phyloP scores from a whole-genome alignment of 2,888 invertebrate genomes.

The Caenorhabditis japonica region DNA sequence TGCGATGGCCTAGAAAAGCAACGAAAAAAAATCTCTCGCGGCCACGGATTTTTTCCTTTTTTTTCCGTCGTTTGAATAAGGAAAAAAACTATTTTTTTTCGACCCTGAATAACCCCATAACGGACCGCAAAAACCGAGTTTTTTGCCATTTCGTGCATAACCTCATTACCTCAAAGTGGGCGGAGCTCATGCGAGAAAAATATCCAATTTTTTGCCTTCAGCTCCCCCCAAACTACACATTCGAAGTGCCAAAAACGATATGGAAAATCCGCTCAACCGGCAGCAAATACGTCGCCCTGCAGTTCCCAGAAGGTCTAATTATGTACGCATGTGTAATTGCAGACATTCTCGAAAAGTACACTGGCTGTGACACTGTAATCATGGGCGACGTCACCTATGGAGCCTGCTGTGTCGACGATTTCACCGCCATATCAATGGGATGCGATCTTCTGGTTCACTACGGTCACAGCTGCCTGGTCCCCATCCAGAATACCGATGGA shows the following conservation, averaged over 20 bases:
- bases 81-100: no score
- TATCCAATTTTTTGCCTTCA: no score
- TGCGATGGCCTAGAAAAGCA: no score
- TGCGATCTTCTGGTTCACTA: slow-evolving; percentile 85
- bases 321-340: slow-evolving; percentile 92
- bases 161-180: no score
- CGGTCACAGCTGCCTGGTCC: slow-evolving; percentile 90
- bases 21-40: no score
- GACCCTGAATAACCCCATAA: no score
- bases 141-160: no score
- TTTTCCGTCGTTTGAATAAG: no score
- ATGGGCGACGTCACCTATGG: slow-evolving; percentile 99
- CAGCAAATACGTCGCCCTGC: slow-evolving; percentile 90
- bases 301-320: slow-evolving; percentile 94
- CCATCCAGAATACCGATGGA: slow-evolving; percentile 79
- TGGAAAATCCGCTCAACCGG: slow-evolving; percentile 91
- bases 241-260: slow-evolving; percentile 96
- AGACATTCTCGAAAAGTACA: slow-evolving; percentile 86
- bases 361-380: slow-evolving; percentile 85
- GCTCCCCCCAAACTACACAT: slow-evolving; percentile 94
- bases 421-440: slow-evolving; percentile 88
- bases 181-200: no score
- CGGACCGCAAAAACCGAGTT: no score
- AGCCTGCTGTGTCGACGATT: slow-evolving; percentile 98
- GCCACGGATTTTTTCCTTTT: no score